Evolutionary conservation across 2,113 vertebrate species (phyloP), one percentile per base, ranked within the genome.

Genomic region (Aptenodytes forsteri): DNA sequence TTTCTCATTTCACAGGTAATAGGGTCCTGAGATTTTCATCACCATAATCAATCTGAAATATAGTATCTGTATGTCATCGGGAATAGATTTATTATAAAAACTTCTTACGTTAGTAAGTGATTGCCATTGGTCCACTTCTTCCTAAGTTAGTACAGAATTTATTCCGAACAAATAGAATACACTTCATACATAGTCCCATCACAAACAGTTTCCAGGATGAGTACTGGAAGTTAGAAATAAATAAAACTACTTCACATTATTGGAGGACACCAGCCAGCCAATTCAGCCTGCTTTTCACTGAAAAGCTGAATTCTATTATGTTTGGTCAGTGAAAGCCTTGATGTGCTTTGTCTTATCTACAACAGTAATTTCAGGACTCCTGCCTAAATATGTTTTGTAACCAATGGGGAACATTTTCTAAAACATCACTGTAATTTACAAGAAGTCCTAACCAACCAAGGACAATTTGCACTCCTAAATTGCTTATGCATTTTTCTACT

Each of bases 11-110:
- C 27, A 44, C 4, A 58, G 6, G 7, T 50, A 79, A 64, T 18
- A 71, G 1, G 4, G 16, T 58, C 9, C 14, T 50, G 29, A 79
- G 16, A 56, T 14, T 82, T 87, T 87, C 36, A 72, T 34, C 38
- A 42, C 7, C 14, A 62, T 67, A 75, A 70, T 7, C 23, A 47
- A 67, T 46, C 36, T 52, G 38, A 77, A 84, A 77, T 55, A 50
- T 0, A 46, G 3, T 14, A n/a, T 16, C 19, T 55, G 36, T 36
- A 42, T 15, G 11, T n/a, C 18, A 59, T 30, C 1, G 0, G 12
- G 5, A 66, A 58, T 11, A 58, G 25, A 38, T 50, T 66, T 78
- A 46, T n/a, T n/a, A 55, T 34, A 55, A 79, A 90, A 79, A 30
- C 2, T 4, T 66, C 54, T 56, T 62, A 21, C 6, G 4, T 44